These are phyloP conservation scores for Tethya wilhelma DNA, from an alignment of 37 sponge, comb jelly and placozoan species.

Conservation along the genomic window DNA sequence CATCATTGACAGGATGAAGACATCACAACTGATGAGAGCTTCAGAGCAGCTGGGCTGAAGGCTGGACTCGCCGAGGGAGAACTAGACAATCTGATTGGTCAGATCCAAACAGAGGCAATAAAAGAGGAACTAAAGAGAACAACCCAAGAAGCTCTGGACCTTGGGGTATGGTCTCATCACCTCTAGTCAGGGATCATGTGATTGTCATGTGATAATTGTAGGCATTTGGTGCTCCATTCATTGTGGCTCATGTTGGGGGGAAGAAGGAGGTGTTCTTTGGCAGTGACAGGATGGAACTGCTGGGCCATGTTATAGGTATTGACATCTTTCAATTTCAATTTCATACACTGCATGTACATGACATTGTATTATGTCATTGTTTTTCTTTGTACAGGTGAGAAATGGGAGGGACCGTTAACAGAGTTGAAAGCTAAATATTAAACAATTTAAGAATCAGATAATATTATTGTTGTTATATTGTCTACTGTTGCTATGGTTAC, in stretches of 20 bases:
- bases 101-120: background rate
- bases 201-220: too few relatives aligned
- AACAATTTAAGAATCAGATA: too few relatives aligned
- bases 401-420: slow-evolving; percentile 66
- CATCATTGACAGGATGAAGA: slow-evolving; percentile 62
- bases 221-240: slow-evolving; percentile 79
- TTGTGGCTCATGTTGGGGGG: slow-evolving; percentile 46
- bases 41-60: slow-evolving; percentile 28
- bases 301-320: slow-evolving; percentile 62
- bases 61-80: slow-evolving; percentile 31
- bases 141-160: slow-evolving; percentile 76
- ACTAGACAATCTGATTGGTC: slow-evolving; percentile 38
- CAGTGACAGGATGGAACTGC: slow-evolving; percentile 63
- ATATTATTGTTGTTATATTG: too few relatives aligned
- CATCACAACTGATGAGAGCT: slow-evolving; percentile 36
- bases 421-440: slow-evolving; percentile 50
- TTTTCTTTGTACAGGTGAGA: slow-evolving; percentile 36
- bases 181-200: too few relatives aligned
- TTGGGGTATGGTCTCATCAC: slow-evolving; percentile 42
- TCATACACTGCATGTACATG: too few relatives aligned
- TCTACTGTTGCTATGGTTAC: too few relatives aligned
- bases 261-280: slow-evolving; percentile 64
- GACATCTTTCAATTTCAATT: background rate
- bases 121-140: slow-evolving; percentile 53
- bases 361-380: background rate